These are phyloP conservation scores for Tethya wilhelma DNA, from an alignment of 37 sponge, comb jelly and placozoan species.

Conservation along the genomic window DNA sequence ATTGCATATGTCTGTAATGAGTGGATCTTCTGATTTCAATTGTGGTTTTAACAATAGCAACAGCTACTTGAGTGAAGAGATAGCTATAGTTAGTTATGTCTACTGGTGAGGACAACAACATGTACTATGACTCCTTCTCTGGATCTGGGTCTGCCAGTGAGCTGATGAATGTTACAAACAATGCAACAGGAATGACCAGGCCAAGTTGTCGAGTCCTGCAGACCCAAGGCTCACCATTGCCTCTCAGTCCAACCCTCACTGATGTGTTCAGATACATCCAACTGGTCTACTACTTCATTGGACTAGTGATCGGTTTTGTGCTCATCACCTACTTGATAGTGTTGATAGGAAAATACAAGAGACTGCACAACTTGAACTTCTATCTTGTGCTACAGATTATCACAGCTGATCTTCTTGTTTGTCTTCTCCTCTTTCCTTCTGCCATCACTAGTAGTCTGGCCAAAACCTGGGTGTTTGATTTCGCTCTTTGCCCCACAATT, in stretches of 20 bases:
- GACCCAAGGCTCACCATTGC: not conserved
- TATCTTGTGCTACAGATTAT: not conserved
- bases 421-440: not conserved
- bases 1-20: no score
- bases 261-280: not conserved
- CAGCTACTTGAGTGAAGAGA: no score
- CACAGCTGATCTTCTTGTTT: not conserved
- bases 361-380: not conserved
- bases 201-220: no score
- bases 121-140: no score
- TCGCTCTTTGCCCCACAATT: not conserved
- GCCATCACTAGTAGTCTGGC: not conserved
- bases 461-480: not conserved
- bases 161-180: no score
- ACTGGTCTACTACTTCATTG: not conserved
- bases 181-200: no score
- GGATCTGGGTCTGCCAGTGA: no score
- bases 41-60: no score
- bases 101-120: no score
- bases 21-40: no score
- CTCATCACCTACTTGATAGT: not conserved
- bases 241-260: not conserved
- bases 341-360: not conserved
- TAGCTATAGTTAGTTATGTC: no score
- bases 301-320: not conserved